phyloP scores from a whole-genome alignment of 2,888 invertebrate genomes.

The Acleris sparsana region DNA sequence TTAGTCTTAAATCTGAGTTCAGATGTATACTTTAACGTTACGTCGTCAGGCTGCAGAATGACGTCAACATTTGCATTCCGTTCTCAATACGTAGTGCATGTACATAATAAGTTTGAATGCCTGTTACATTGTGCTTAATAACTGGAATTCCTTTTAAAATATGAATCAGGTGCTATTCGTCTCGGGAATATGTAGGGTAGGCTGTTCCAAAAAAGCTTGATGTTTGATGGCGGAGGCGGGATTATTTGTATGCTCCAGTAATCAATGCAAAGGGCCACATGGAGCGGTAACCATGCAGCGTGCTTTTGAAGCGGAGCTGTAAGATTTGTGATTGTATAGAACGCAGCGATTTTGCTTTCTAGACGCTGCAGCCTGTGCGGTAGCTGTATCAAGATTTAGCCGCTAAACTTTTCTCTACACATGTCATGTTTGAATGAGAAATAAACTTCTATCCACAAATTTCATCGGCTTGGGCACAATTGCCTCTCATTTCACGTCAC shows the following conservation, averaged over 20 bases:
- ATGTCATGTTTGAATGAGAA: no score
- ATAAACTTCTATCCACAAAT: no score
- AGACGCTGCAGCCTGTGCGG: neutral
- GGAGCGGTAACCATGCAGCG: no score
- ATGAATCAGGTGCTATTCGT: neutral
- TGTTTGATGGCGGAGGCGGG: no score
- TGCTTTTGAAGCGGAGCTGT: no score
- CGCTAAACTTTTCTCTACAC: no score
- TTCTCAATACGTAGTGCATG: constrained; percentile 1
- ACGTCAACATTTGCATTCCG: constrained; percentile 21
- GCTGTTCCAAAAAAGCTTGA: neutral
- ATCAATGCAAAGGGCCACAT: no score
- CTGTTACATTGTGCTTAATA: constrained; percentile 23
- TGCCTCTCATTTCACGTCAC: no score
- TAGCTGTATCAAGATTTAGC: no score
- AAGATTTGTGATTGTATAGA: no score
- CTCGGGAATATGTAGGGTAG: neutral
- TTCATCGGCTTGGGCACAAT: no score
- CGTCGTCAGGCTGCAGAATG: constrained; percentile 1
- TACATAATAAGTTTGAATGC: constrained; percentile 7
- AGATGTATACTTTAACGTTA: constrained; percentile 1
- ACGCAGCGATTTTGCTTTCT: neutral
- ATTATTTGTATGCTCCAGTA: no score
- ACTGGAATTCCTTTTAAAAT: constrained; percentile 27
- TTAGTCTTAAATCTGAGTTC: constrained; percentile 1